phyloP scores from a whole-genome alignment of 2,797 vertebrate species.

The Eospalax fontanierii region DNA sequence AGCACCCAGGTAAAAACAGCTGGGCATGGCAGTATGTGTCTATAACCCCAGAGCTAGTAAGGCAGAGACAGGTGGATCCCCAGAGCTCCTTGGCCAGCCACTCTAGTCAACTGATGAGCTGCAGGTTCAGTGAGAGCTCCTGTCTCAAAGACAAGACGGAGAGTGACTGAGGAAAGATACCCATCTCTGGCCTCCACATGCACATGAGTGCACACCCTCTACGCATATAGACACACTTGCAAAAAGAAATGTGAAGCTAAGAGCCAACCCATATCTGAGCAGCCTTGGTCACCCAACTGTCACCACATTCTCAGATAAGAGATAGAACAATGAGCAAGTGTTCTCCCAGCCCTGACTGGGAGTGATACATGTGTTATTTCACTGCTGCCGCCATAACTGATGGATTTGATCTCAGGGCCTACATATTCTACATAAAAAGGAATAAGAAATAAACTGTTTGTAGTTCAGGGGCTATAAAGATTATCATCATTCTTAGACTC shows the following conservation, averaged over 20 bases:
- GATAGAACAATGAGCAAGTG: not conserved
- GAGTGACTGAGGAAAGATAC: not conserved
- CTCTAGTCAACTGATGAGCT: not conserved
- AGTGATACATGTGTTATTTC: not conserved
- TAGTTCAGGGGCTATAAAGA: not conserved
- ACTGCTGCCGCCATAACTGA: not conserved
- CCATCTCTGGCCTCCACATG: not conserved
- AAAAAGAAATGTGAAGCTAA: not conserved
- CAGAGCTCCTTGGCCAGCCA: not conserved
- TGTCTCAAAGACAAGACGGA: not conserved
- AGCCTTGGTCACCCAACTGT: not conserved
- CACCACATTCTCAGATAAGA: not conserved
- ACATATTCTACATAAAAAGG: not conserved
- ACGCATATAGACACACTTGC: not conserved
- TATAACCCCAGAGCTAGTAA: not conserved
- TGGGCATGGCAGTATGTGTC: too few species aligned
- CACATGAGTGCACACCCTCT: not conserved
- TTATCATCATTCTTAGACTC: constrained; percentile 11
- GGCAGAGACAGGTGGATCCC: not conserved
- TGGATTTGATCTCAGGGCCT: not conserved
- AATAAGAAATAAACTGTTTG: not conserved
- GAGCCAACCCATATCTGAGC: not conserved
- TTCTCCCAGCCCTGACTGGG: not conserved
- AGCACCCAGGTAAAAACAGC: not conserved
- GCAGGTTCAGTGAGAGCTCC: not conserved